A percentile compares a stretch with the other conserved stretches of the same genome.
phyloP scores from a whole-genome alignment of 2,888 invertebrate species.

The Rhagonycha lutea region DNA sequence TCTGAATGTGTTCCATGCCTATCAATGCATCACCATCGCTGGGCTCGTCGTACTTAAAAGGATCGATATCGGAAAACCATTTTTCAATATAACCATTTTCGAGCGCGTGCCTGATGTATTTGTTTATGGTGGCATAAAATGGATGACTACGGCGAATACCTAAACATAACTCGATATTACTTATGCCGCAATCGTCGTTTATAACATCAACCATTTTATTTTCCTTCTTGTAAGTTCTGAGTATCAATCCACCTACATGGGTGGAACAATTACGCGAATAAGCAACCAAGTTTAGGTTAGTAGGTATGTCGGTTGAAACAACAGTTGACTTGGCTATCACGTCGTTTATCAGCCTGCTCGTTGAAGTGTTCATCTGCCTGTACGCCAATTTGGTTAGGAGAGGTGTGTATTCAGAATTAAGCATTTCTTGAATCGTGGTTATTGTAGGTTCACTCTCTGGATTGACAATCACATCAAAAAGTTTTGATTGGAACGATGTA shows the following conservation, averaged over 20 bases:
- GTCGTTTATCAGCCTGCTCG: background rate
- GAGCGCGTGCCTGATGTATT: background rate
- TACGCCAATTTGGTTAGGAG: background rate
- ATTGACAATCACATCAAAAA: background rate
- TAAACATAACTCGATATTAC: background rate
- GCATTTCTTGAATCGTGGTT: background rate
- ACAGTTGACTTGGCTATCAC: background rate
- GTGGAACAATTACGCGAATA: background rate
- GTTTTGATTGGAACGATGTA: background rate
- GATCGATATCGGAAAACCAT: background rate
- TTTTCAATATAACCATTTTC: background rate
- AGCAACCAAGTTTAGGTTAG: background rate
- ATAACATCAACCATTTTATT: background rate
- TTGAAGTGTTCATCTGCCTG: background rate
- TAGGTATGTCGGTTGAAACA: background rate
- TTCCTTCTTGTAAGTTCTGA: background rate
- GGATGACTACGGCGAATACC: background rate
- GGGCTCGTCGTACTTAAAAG: background rate
- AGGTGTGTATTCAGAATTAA: background rate
- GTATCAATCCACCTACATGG: background rate
- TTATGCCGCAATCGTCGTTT: background rate
- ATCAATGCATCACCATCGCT: background rate
- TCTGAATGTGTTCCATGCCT: background rate
- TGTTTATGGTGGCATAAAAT: background rate
- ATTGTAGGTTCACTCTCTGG: background rate